Evolutionary conservation across 2,888 invertebrate genomes (phyloP).

Genomic region (Drosophila trichaetosa): DNA sequence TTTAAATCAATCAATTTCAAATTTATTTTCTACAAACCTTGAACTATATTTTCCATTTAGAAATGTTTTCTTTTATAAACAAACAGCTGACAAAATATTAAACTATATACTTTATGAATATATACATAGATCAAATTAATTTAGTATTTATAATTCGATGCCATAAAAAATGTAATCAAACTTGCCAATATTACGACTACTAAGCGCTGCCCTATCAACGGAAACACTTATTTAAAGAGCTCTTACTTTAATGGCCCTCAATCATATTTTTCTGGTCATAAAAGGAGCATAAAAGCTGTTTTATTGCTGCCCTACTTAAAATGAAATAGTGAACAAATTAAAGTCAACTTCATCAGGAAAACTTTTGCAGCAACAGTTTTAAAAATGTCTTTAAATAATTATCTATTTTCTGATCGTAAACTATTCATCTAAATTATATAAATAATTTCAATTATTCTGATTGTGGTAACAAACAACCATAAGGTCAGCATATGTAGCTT

Average conservation of each 20-base stretch:
- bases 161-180: not conserved
- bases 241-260: not conserved
- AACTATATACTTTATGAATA: not conserved
- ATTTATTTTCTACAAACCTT: not conserved
- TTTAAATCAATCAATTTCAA: not conserved
- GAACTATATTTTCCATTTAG: not conserved
- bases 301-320: not conserved
- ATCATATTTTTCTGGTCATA: not conserved
- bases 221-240: not conserved
- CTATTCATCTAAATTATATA: conserved; percentile 22
- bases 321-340: not conserved
- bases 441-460: conserved; percentile 19
- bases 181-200: not conserved
- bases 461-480: not conserved
- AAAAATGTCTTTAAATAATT: not conserved
- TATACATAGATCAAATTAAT: not conserved
- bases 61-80: not conserved
- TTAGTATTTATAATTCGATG: not conserved
- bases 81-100: not conserved
- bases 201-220: not conserved
- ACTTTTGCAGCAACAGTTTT: not conserved
- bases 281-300: not conserved
- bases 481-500: not conserved
- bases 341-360: not conserved
- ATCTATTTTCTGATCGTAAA: conserved; percentile 12